A percentile compares a stretch with the other conserved stretches of the same genome.
Evolutionary conservation across 1,140 invertebrate genomes (phyloP).

Genomic region (Holotrichia oblita): DNA sequence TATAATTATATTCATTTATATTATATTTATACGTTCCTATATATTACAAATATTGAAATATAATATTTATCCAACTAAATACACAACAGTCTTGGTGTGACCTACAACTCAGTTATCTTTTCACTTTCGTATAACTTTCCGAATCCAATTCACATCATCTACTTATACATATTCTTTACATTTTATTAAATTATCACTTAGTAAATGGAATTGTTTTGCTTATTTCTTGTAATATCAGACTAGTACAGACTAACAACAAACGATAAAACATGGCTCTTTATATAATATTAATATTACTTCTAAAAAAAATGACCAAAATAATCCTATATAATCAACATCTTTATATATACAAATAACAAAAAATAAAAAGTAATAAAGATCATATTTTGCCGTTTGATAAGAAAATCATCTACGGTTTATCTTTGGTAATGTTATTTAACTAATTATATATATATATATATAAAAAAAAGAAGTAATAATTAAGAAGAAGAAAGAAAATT

Average conservation of each 20-base stretch:
- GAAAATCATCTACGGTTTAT: conserved; percentile 7
- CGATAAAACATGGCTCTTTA: conserved; percentile 26
- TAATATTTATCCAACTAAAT: conserved; percentile 30
- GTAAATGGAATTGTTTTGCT: conserved; percentile 14
- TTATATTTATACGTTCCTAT: conserved; percentile 31
- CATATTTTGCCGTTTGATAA: conserved; percentile 19
- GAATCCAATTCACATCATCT: background rate
- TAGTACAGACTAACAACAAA: conserved; percentile 30
- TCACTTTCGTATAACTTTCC: background rate
- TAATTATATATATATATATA: background rate
- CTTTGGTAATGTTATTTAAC: conserved; percentile 22
- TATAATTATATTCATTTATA: conserved; percentile 35
- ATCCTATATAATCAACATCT: background rate
- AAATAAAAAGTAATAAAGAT: conserved; percentile 17
- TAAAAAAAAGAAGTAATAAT: background rate
- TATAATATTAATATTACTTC: conserved; percentile 15
- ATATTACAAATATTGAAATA: conserved; percentile 35
- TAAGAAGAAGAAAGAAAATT: background rate
- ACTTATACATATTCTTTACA: background rate
- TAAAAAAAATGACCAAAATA: conserved; percentile 12
- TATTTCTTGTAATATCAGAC: conserved; percentile 26
- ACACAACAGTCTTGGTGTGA: conserved; percentile 27
- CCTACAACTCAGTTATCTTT: background rate
- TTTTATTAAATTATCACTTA: conserved; percentile 23
- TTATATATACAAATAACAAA: conserved; percentile 18